Percentiles rank a stretch among this genome's conserved stretches.
These are phyloP conservation scores for Eristalis tenax DNA, from an alignment of 2,888 invertebrate species.

Conservation along the genomic window DNA sequence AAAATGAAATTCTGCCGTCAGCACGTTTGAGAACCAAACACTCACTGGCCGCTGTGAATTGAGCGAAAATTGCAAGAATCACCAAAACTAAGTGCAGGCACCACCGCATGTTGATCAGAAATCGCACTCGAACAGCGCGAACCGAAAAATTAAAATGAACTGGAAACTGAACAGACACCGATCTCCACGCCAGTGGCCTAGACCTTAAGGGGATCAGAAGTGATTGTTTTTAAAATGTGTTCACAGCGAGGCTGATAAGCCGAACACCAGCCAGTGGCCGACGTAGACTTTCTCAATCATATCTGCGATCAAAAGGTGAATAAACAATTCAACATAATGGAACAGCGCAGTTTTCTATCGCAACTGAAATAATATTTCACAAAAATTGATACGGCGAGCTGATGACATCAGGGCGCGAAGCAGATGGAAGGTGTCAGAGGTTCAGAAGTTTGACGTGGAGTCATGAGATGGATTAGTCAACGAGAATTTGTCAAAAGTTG, in stretches of 20 bases:
- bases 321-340: background rate
- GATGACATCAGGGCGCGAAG: background rate
- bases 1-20: background rate
- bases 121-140: background rate
- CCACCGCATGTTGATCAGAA: constrained; percentile 18
- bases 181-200: background rate
- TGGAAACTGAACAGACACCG: background rate
- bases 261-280: background rate
- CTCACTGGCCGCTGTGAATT: constrained; percentile 7
- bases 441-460: background rate
- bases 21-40: background rate
- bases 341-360: background rate
- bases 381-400: background rate
- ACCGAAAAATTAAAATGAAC: background rate
- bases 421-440: background rate
- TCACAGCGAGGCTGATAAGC: background rate
- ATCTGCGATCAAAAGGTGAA: background rate
- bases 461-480: too few species aligned
- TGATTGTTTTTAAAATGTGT: background rate
- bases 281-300: background rate
- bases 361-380: background rate
- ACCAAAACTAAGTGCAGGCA: constrained; percentile 7
- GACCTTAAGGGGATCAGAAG: background rate
- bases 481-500: too few species aligned
- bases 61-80: background rate